A percentile compares a stretch with the other conserved stretches of the same genome.
These are phyloP conservation scores for Noctua pronuba DNA, from an alignment of 2,888 invertebrate species.

Conservation along the genomic window DNA sequence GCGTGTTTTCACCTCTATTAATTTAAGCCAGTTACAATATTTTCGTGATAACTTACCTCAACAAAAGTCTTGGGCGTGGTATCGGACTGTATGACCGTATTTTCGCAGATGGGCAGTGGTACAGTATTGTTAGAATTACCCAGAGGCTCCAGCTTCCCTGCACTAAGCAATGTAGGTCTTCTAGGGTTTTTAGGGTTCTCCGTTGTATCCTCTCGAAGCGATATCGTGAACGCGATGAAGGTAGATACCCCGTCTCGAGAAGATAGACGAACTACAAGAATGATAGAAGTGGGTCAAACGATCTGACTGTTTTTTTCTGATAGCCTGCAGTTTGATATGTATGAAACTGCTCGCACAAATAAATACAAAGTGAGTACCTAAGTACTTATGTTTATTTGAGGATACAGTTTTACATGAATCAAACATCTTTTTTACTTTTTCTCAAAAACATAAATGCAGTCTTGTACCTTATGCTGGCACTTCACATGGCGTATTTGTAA, in stretches of 20 bases:
- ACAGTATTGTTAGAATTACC: constrained; percentile 70
- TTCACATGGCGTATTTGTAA: too few relatives aligned
- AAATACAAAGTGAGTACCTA: not conserved
- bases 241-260: constrained; percentile 76
- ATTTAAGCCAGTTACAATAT: not conserved
- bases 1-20: not conserved
- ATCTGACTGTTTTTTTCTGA: too few relatives aligned
- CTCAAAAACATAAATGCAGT: too few relatives aligned
- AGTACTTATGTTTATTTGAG: not conserved
- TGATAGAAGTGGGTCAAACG: not conserved
- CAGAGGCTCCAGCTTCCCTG: constrained; percentile 76
- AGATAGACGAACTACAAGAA: constrained; percentile 77
- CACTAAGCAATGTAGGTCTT: constrained; percentile 74
- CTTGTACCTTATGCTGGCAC: too few relatives aligned
- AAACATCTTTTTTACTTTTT: not conserved
- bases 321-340: not conserved
- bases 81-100: constrained; percentile 83
- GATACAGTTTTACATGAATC: not conserved
- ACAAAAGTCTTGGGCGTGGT: constrained; percentile 81
- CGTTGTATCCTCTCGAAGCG: constrained; percentile 77
- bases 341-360: not conserved
- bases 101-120: constrained; percentile 75
- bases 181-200: constrained; percentile 79
- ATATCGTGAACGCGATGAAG: constrained; percentile 86
- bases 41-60: constrained; percentile 71